Conservation (phyloP, 1,140 invertebrate genomes). For the Caenorhabditis brenneri region DNA sequence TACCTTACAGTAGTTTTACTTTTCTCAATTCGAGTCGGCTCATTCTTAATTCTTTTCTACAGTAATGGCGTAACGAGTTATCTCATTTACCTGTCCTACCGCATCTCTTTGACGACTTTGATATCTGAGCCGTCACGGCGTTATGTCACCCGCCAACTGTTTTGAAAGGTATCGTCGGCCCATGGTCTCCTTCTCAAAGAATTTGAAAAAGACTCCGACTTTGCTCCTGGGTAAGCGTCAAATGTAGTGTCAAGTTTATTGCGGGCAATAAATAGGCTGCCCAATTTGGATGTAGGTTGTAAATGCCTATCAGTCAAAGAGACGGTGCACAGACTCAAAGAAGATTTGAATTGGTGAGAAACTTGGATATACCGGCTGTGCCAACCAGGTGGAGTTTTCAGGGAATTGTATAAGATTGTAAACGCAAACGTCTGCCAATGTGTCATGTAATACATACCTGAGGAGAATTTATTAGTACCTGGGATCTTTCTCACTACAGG, state of each 20-base stretch:
- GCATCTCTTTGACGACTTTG: not conserved
- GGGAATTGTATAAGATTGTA: not conserved
- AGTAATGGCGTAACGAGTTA: not conserved
- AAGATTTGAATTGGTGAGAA: not conserved
- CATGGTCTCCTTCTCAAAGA: not conserved
- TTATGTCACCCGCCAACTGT: not conserved
- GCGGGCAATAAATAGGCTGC: not conserved
- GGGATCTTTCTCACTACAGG: too few species aligned
- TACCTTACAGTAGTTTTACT: too few species aligned
- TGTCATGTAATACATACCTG: not conserved
- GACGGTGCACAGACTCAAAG: too few species aligned
- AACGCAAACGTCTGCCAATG: not conserved
- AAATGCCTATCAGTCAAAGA: too few species aligned
- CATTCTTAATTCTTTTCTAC: not conserved
- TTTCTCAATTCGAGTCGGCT: not conserved
- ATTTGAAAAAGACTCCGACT: not conserved
- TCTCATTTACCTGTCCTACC: not conserved
- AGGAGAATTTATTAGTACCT: not conserved
- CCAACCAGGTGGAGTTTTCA: not conserved
- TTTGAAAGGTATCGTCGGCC: too few species aligned
- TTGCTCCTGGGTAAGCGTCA: not conserved
- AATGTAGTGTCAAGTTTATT: not conserved
- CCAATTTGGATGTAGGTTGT: not conserved
- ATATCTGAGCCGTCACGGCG: not conserved
- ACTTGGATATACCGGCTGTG: not conserved